Evolutionary conservation across 2,797 vertebrate species (phyloP).

Genomic region (Lagorchestes hirsutus): DNA sequence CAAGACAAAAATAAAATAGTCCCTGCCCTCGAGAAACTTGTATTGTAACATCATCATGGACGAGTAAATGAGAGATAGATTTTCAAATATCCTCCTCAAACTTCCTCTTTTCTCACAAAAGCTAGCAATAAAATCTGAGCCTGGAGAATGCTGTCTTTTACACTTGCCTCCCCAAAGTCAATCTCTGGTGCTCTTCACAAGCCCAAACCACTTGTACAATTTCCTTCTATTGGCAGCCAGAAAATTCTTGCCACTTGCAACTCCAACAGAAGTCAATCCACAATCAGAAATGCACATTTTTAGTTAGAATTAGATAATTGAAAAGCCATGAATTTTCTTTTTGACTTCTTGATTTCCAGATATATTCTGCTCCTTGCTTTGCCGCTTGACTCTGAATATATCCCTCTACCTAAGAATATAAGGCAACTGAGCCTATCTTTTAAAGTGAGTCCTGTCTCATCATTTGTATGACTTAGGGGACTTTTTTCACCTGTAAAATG

Average conservation of each 20-base stretch:
- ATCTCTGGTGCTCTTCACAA: not conserved
- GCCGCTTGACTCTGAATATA: not conserved
- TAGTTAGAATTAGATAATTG: not conserved
- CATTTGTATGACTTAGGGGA: not conserved
- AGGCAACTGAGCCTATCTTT: not conserved
- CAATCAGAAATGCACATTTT: not conserved
- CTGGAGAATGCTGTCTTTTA: not conserved
- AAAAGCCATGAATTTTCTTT: not conserved
- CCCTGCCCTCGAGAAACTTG: not conserved
- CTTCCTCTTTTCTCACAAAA: not conserved
- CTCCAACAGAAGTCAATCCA: not conserved
- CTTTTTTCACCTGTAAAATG: not conserved
- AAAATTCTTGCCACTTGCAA: not conserved
- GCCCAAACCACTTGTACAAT: not conserved
- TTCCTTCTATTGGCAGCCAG: not conserved
- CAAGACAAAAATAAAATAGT: not conserved
- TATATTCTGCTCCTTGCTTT: not conserved
- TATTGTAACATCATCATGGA: not conserved
- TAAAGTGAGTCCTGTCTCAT: not conserved
- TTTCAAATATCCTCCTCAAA: not conserved
- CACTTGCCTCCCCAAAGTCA: not conserved
- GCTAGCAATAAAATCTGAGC: not conserved
- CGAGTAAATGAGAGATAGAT: not conserved
- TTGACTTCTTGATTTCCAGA: not conserved
- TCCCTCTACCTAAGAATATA: not conserved